Conservation (phyloP, 2,888 invertebrate species). For the Eumacrocentrus americanus region DNA sequence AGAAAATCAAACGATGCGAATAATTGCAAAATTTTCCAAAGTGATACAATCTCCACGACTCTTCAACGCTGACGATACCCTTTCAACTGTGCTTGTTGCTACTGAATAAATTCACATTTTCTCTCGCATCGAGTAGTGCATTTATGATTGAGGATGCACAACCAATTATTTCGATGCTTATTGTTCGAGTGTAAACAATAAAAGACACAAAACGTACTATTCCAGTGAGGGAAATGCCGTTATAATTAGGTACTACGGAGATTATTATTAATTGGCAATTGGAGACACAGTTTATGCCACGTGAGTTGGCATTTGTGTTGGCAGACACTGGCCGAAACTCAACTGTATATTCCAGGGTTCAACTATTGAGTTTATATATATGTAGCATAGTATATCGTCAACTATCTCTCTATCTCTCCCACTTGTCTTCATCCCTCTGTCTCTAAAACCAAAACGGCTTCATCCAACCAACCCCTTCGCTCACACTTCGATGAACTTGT, state of each 20-base stretch:
- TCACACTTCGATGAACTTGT: conserved; percentile 5
- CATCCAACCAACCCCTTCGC: neutral
- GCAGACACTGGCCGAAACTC: neutral
- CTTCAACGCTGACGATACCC: conserved; percentile 16
- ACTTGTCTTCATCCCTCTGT: conserved; percentile 2
- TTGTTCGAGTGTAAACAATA: no score
- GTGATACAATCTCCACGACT: conserved; percentile 6
- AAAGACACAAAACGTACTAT: no score
- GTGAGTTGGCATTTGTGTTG: no score
- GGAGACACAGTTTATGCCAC: conserved; percentile 22
- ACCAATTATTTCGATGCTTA: conserved; percentile 11
- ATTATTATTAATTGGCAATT: conserved; percentile 48
- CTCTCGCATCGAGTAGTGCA: conserved; percentile 21
- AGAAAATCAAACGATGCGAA: conserved; percentile 52
- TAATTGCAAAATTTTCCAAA: conserved; percentile 54
- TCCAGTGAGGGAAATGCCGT: neutral
- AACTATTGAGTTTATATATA: neutral
- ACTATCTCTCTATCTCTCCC: neutral
- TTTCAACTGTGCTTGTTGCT: conserved; percentile 19
- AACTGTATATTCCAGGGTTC: neutral
- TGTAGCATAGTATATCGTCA: no score
- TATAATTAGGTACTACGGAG: conserved; percentile 20
- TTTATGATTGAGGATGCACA: neutral
- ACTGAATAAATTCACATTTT: conserved; percentile 27
- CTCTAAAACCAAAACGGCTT: neutral